Evolutionary conservation across 35 echinoderm and acorn worm genomes (phyloP).

Genomic region (Apostichopus japonicus): DNA sequence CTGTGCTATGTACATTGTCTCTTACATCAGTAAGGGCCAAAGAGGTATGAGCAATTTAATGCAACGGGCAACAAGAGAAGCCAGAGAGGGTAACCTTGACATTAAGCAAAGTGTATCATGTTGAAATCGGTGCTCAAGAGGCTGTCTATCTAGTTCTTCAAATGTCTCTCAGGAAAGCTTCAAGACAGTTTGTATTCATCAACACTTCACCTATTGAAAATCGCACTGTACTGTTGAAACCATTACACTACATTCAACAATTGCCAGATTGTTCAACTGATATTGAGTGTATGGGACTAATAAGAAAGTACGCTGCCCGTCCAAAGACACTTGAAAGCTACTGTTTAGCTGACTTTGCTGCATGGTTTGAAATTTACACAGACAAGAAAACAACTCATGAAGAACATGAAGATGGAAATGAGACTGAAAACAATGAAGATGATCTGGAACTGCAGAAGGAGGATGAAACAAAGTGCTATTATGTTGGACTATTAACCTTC

Average conservation of each 20-base stretch:
- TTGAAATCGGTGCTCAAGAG: slow-evolving; percentile 83
- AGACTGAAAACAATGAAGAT: background rate
- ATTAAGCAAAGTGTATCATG: slow-evolving; percentile 55
- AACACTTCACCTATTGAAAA: slow-evolving; percentile 60
- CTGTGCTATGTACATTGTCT: slow-evolving; percentile 77
- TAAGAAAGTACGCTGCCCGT: slow-evolving; percentile 56
- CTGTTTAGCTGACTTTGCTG: slow-evolving; percentile 70
- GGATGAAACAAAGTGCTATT: background rate
- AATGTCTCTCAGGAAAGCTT: slow-evolving; percentile 57
- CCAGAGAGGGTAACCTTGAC: slow-evolving; percentile 59
- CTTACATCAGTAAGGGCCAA: slow-evolving; percentile 75
- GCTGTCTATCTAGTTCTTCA: slow-evolving; percentile 66
- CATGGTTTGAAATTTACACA: slow-evolving; percentile 44
- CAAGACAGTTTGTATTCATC: slow-evolving; percentile 66
- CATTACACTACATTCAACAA: slow-evolving; percentile 32
- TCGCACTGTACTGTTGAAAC: slow-evolving; percentile 57
- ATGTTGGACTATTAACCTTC: background rate
- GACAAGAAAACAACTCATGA: background rate
- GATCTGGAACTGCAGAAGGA: background rate
- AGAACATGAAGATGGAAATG: background rate
- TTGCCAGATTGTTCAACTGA: slow-evolving; percentile 73
- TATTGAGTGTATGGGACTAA: slow-evolving; percentile 25
- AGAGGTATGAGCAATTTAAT: slow-evolving; percentile 64
- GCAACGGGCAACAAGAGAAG: slow-evolving; percentile 60
- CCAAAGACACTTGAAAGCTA: slow-evolving; percentile 59